These are phyloP conservation scores for Halcyon chelicuti DNA, from an alignment of 2,797 vertebrate species.

Conservation along the genomic window DNA sequence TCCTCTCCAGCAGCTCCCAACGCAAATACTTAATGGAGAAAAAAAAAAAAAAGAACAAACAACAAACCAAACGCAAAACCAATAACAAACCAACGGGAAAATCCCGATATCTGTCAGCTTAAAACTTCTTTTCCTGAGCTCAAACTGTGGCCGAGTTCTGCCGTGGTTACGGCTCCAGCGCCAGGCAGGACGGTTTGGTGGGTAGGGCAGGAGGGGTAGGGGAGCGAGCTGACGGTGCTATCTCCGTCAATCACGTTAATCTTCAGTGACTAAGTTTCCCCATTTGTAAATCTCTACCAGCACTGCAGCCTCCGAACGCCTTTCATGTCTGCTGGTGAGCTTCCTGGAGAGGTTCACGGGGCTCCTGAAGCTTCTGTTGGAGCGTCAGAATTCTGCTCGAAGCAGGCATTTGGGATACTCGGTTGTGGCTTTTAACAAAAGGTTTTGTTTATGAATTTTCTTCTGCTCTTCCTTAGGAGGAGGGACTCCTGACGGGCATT, in stretches of 20 bases:
- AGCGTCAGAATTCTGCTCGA: not conserved
- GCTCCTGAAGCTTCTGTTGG: not conserved
- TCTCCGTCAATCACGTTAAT: not conserved
- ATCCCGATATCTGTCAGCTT: not conserved
- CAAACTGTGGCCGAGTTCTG: not conserved
- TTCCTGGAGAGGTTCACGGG: slow-evolving; percentile 27
- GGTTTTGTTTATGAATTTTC: not conserved
- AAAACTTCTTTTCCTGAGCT: not conserved
- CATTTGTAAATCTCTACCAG: slow-evolving; percentile 23
- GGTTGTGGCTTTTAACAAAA: not conserved
- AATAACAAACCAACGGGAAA: not conserved
- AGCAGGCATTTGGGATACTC: not conserved
- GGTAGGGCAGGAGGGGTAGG: not conserved
- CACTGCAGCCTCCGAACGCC: not conserved
- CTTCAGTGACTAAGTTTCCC: slow-evolving; percentile 21
- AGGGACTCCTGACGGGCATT: not conserved
- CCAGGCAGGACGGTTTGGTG: not conserved
- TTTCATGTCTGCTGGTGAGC: slow-evolving; percentile 20
- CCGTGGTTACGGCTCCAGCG: not conserved
- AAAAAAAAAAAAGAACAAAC: accelerated
- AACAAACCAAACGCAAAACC: not conserved
- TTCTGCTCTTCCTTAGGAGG: not conserved
- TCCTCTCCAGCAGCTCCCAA: not conserved
- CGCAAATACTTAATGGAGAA: not conserved
- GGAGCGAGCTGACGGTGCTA: not conserved